These are phyloP conservation scores for Xenentodon cancila DNA, from an alignment of 2,797 vertebrate species.

Conservation along the genomic window DNA sequence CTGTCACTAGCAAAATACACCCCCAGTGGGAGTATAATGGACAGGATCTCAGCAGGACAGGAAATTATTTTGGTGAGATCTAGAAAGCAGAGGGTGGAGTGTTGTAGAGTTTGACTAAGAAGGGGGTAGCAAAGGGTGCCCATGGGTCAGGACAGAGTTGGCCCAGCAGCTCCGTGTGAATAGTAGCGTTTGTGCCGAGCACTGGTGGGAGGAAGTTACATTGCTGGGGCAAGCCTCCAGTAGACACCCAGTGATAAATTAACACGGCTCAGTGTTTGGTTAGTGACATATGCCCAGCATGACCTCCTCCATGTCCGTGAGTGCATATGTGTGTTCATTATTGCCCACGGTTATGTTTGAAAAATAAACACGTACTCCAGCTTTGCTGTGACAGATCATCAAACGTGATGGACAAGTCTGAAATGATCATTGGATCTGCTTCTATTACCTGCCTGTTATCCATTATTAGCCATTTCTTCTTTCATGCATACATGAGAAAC, in stretches of 20 bases:
- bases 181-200: slow-evolving; percentile 66
- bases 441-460: neutral
- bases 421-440: slow-evolving; percentile 37
- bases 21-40: slow-evolving; percentile 75
- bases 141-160: slow-evolving; percentile 52
- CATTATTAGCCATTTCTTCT: neutral
- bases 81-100: slow-evolving; percentile 49
- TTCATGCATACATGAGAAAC: neutral
- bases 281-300: slow-evolving; percentile 70
- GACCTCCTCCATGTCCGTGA: slow-evolving; percentile 41
- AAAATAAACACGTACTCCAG: slow-evolving; percentile 76
- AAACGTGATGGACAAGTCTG: slow-evolving; percentile 64
- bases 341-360: slow-evolving; percentile 65
- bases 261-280: slow-evolving; percentile 73
- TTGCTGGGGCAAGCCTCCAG: slow-evolving; percentile 47
- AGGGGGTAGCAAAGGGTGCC: slow-evolving; percentile 50
- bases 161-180: slow-evolving; percentile 56
- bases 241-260: slow-evolving; percentile 67
- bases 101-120: slow-evolving; percentile 19
- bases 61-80: slow-evolving; percentile 76
- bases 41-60: slow-evolving; percentile 76
- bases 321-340: slow-evolving; percentile 19
- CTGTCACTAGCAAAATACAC: slow-evolving; percentile 82
- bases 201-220: slow-evolving; percentile 35
- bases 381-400: slow-evolving; percentile 58